phyloP scores from a whole-genome alignment of 2,797 vertebrate species.

The Craterocephalus amniculus region DNA sequence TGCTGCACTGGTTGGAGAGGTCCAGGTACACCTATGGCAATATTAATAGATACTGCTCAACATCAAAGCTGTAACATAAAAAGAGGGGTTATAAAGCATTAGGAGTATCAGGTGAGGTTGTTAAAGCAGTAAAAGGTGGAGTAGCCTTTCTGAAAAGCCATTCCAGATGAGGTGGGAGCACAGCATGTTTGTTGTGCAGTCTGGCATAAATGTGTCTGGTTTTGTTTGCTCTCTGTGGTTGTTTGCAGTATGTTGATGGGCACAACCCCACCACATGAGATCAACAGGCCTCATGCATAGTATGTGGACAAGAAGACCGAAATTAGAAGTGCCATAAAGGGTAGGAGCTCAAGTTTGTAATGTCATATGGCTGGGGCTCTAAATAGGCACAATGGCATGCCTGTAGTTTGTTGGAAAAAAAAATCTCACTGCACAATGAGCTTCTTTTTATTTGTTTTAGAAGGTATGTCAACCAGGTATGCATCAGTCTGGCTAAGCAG shows the following conservation, averaged over 20 bases:
- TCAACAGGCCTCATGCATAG: conserved; percentile 65
- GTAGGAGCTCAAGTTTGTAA: conserved; percentile 36
- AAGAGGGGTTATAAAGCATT: not conserved
- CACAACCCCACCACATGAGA: conserved; percentile 51
- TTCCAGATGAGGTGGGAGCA: conserved; percentile 43
- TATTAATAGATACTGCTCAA: conserved; percentile 5
- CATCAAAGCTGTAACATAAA: conserved; percentile 7
- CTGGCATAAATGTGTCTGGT: conserved; percentile 54
- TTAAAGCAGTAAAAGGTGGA: conserved; percentile 24
- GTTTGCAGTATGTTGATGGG: conserved; percentile 57
- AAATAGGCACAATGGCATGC: conserved; percentile 3
- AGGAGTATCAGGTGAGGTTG: conserved; percentile 28
- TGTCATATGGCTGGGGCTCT: conserved; percentile 42
- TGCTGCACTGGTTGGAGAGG: not conserved
- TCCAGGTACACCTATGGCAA: not conserved
- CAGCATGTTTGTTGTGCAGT: conserved; percentile 52
- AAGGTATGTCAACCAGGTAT: not conserved
- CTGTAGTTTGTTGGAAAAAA: conserved; percentile 14
- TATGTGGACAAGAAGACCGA: conserved; percentile 49
- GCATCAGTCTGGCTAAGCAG: not conserved
- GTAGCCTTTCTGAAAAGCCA: conserved; percentile 24
- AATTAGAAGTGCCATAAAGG: conserved; percentile 58
- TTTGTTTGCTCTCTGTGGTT: conserved; percentile 69
- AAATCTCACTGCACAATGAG: not conserved
- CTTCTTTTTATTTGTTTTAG: not conserved